Conservation (phyloP, 2,888 invertebrate species). For the Hemithea aestivaria region DNA sequence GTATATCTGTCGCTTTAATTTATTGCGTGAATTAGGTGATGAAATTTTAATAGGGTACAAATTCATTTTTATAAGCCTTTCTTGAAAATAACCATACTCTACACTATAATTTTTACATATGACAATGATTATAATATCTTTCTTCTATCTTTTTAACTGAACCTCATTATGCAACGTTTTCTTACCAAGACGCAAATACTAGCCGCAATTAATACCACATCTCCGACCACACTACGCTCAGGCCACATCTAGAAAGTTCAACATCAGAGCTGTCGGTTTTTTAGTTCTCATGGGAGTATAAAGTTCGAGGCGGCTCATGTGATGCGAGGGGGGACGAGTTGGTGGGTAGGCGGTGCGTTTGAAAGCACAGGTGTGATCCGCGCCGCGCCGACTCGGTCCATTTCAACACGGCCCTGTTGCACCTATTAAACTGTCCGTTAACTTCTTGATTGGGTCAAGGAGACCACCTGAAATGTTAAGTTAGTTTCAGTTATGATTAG, state of each 20-base stretch:
- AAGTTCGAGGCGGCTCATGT: constrained; percentile 62
- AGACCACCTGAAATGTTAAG: constrained; percentile 5
- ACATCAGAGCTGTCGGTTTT: constrained; percentile 33
- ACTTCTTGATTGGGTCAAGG: constrained; percentile 4
- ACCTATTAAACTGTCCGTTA: constrained; percentile 19
- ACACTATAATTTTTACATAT: too few species aligned
- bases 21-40: too few species aligned
- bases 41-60: too few species aligned
- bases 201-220: too few species aligned
- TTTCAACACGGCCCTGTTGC: constrained; percentile 22
- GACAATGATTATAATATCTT: too few species aligned
- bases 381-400: constrained; percentile 40
- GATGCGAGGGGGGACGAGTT: constrained; percentile 33
- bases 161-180: too few species aligned
- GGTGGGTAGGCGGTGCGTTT: constrained; percentile 49
- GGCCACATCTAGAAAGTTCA: constrained; percentile 42
- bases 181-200: too few species aligned
- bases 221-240: constrained; percentile 6
- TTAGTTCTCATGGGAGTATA: constrained; percentile 68
- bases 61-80: too few species aligned
- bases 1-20: too few species aligned
- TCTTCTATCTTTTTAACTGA: too few species aligned
- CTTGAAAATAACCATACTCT: too few species aligned
- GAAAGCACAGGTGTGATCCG: constrained; percentile 71
- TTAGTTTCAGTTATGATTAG: too few species aligned